These are phyloP conservation scores for Myripristis murdjan DNA, from an alignment of 2,797 vertebrate genomes.

Conservation along the genomic window DNA sequence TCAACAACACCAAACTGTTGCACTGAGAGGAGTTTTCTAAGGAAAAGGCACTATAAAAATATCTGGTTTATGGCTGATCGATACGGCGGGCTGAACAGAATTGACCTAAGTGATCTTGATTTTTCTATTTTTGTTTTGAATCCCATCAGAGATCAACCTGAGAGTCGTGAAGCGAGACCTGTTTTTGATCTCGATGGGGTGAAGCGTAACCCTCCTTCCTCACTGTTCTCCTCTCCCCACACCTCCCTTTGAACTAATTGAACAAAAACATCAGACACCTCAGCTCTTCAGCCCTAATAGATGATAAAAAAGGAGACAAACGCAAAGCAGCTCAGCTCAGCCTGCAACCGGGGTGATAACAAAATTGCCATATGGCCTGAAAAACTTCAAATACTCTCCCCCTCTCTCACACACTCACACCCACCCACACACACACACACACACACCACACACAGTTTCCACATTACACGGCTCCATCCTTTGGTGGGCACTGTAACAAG, in stretches of 20 bases:
- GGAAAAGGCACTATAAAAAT: conserved; percentile 58
- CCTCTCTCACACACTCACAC: conserved; percentile 1
- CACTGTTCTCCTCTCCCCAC: not conserved
- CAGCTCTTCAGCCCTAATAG: not conserved
- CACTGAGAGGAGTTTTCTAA: conserved; percentile 3
- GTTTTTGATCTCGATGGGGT: not conserved
- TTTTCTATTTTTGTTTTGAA: not conserved
- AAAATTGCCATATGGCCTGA: conserved; percentile 19
- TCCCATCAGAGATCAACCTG: conserved; percentile 34
- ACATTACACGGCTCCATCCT: conserved; percentile 5
- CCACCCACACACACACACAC: not conserved
- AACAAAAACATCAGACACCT: conserved; percentile 11
- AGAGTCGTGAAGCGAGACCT: conserved; percentile 35
- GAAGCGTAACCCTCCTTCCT: conserved; percentile 11
- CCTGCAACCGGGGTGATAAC: conserved; percentile 40
- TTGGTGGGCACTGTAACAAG: not conserved
- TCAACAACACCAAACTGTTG: conserved; percentile 7
- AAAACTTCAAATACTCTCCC: conserved; percentile 34
- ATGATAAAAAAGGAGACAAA: conserved; percentile 14
- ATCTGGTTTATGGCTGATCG: conserved; percentile 37
- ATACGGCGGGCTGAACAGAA: conserved; percentile 14
- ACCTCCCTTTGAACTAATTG: not conserved
- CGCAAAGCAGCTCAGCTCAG: conserved; percentile 27
- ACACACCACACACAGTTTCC: conserved; percentile 27
- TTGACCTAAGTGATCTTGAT: not conserved